These are phyloP conservation scores for Candoia aspera DNA, from an alignment of 2,113 vertebrate species.

Conservation along the genomic window DNA sequence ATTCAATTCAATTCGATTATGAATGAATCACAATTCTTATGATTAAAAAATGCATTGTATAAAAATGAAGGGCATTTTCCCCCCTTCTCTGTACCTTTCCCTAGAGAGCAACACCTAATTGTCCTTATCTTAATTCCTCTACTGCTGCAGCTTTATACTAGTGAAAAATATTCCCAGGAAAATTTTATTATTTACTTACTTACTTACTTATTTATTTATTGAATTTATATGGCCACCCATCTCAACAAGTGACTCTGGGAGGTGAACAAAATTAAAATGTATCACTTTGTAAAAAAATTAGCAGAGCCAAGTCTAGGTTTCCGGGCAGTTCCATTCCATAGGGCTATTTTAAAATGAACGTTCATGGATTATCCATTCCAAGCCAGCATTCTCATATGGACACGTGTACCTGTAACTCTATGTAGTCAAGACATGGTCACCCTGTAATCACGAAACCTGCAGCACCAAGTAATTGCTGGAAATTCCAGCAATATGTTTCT, in stretches of 20 bases:
- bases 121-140: not conserved
- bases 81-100: not conserved
- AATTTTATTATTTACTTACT: not conserved
- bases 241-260: not conserved
- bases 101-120: not conserved
- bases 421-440: not conserved
- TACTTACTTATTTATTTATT: not conserved
- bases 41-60: not conserved
- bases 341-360: not conserved
- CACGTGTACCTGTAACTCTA: not conserved
- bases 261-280: not conserved
- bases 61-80: not conserved
- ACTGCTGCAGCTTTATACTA: not conserved
- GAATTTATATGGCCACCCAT: not conserved
- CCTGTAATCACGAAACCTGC: not conserved
- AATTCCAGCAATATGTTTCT: not conserved
- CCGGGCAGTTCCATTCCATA: not conserved
- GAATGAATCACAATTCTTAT: not conserved
- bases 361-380: not conserved
- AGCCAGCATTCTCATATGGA: not conserved
- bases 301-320: not conserved
- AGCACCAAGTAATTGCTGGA: not conserved
- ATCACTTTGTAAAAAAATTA: not conserved
- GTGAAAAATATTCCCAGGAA: not conserved
- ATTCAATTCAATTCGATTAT: not conserved